Base-by-base conservation (phyloP, 2,888 invertebrate genomes). In the Rhynchonema sp. region DNA sequence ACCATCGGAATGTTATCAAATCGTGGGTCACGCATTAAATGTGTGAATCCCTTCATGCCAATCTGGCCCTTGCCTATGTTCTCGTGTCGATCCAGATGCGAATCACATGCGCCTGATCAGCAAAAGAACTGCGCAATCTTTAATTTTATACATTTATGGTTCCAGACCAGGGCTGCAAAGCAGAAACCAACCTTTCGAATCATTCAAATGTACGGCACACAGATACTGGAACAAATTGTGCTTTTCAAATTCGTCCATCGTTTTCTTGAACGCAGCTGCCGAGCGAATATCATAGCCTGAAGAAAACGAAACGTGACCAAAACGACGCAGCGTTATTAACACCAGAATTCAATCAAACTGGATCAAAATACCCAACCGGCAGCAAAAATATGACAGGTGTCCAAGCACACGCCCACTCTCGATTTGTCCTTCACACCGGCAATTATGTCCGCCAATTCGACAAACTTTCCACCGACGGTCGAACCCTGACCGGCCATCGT, bases 121-220 rank as follows among this genome's bases (percentile, higher is more conserved):
- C n/a, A n/a, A n/a, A 20, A 52, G n/a, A 20, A 52, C 3, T n/a
- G n/a, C n/a, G n/a, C 46, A 9, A 38, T 13, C 9, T 38, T 38
- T 13, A 20, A 38, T 38, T 9, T 13, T 13, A 38, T 38, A 20
- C 20, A 9, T 13, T 13, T 38, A 17, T 38, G 9, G 13, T 38
- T 38, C 20, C 38, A 20, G 20, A 38, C 9, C 9, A 20, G 38
- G 9, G 9, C 20, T 13, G 9, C 9, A 20, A 9, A 38, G 38
- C 38, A 25, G 55, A 30, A 27, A 60, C 64, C 61, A 64, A 76
- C 77, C 75, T 68, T 74, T 75, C 1, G 77, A 77, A 65, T 78
- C 78, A 68, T 79, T 78, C 22, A 79, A 64, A 65, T 79, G 78
- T 25, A 78, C 58, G 1, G 74, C 78, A 61, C 75, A 75, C 52